Evolutionary conservation across 2,888 invertebrate genomes (phyloP), one percentile per base, ranked within the genome.

Genomic region (Cabera pusaria): DNA sequence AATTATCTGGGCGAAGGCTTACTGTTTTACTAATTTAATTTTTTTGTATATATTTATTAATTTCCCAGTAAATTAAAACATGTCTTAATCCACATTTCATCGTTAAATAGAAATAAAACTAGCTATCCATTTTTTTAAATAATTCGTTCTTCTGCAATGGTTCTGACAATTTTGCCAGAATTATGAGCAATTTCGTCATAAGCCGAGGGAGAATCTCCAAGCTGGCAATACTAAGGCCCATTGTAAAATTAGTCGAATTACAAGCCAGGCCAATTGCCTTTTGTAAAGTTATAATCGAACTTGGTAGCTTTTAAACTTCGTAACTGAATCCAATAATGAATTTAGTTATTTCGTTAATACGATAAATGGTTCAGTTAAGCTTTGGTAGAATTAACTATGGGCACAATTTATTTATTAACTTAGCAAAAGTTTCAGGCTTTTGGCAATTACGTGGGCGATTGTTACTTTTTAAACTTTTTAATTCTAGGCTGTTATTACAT

Each of bases 291-390:
- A 39, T 47, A 50, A 46, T 48, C 23, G 38, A 48, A 52, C 45
- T 52, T 45, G 44, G 45, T 47, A 49, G 45, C 47, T 38, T 49
- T 52, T 35, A 47, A 50, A 50, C 44, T 52, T 44, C 18, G 43
- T 50, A 33, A 52, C 38, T 41, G 33, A 33, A 45, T 40, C 27
- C 44, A 41, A 44, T 54, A 41, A 47, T 22, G 36, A 53, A 45
- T 45, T 53, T 44, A 38, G 39, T 38, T 38, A 38, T 31, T 38
- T 11, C 25, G 32, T 44, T 51, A 51, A 51, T 47, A 28, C 46
- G 44, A 44, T 53, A 51, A 53, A 49, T 38, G 51, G 46, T 48
- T 26, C 26, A 35, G 48, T 49, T 39, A 39, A 31, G 44, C 49
- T 44, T 44, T 28, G 21, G 20, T 36, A 40, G 31, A 37, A 44